Percentiles rank a stretch among this genome's conserved stretches.
Conservation (phyloP, 1,140 invertebrate species). For the Diorhabda carinulata region DNA sequence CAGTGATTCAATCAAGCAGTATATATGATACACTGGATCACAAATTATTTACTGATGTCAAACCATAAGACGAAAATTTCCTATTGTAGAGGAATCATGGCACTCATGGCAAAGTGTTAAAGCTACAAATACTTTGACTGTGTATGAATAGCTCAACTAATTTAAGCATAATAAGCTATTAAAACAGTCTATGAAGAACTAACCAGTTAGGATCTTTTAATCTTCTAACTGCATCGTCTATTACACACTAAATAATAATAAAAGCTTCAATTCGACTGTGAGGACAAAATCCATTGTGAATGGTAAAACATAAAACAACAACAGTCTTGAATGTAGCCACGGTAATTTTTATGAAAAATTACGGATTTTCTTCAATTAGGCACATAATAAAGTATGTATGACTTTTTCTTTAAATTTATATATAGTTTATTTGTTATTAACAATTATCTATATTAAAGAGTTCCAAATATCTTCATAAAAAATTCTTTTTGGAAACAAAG, state of each 20-base stretch:
- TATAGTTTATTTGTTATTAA: no score
- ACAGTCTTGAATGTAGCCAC: conserved; percentile 25
- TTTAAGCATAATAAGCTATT: conserved; percentile 7
- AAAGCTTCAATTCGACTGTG: conserved; percentile 33
- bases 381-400: no score
- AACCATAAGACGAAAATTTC: conserved; percentile 34
- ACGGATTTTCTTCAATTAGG: no score
- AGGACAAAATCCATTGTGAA: conserved; percentile 21
- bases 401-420: no score
- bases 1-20: conserved; percentile 33
- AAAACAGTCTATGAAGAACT: conserved; percentile 35
- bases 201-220: conserved; percentile 22
- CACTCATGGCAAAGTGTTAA: conserved; percentile 38
- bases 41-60: conserved; percentile 38
- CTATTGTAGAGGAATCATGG: conserved; percentile 29
- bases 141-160: conserved; percentile 23
- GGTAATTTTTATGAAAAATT: no score
- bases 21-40: conserved; percentile 43
- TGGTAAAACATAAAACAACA: conserved; percentile 27
- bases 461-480: no score
- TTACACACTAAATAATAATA: conserved; percentile 33
- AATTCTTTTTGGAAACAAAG: no score
- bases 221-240: conserved; percentile 23
- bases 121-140: conserved; percentile 23
- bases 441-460: no score